Conservation (phyloP, 2,888 invertebrate species). For the Aelia acuminata region DNA sequence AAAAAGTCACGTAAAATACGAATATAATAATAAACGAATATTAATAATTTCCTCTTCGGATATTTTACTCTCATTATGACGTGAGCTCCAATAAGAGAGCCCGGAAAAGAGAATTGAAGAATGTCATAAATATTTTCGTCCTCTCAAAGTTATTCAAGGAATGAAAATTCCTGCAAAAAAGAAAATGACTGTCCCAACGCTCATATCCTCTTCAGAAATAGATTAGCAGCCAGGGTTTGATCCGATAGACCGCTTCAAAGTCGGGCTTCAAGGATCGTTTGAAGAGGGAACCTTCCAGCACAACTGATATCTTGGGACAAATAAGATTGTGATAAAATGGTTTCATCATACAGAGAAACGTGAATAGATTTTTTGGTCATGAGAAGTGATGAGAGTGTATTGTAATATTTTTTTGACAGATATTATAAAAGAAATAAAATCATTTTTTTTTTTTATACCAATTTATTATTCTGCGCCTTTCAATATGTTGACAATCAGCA, state of each 20-base stretch:
- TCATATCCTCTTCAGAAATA: neutral
- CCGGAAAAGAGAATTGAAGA: neutral
- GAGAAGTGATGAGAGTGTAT: too few relatives aligned
- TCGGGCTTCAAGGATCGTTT: neutral
- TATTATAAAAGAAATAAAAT: too few relatives aligned
- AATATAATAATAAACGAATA: too few relatives aligned
- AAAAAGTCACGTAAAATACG: too few relatives aligned
- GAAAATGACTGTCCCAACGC: neutral
- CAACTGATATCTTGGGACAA: neutral
- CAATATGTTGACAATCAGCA: too few relatives aligned
- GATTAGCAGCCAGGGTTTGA: neutral
- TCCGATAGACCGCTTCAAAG: neutral
- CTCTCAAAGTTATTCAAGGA: neutral
- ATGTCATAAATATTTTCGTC: neutral
- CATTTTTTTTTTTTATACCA: too few relatives aligned
- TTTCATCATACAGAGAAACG: too few relatives aligned
- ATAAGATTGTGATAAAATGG: too few relatives aligned
- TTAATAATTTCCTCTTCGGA: too few relatives aligned
- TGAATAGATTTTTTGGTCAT: too few relatives aligned
- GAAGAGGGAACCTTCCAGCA: neutral
- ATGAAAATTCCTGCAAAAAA: neutral
- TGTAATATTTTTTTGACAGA: too few relatives aligned
- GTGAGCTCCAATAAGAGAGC: neutral
- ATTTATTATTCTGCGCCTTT: too few relatives aligned
- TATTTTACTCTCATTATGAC: neutral